phyloP scores from a whole-genome alignment of 2,797 vertebrate genomes.

The Babyrousa celebensis region DNA sequence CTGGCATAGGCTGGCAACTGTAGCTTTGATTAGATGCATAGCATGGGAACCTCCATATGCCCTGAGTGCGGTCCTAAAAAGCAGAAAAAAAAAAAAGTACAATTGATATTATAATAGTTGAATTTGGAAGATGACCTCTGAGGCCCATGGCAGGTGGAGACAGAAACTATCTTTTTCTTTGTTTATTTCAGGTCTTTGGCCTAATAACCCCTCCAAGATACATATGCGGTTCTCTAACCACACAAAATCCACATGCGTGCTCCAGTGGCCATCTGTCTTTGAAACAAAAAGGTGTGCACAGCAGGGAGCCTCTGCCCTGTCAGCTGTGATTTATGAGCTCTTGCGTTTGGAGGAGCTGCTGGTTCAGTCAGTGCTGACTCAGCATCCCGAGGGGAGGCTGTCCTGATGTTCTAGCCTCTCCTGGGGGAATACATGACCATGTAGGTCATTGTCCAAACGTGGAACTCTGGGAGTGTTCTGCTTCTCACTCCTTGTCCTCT shows the following conservation, averaged over 20 bases:
- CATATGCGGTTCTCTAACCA: background rate
- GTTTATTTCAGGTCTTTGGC: conserved; percentile 14
- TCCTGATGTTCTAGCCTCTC: background rate
- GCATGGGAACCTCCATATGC: too few species aligned
- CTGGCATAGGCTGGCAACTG: too few species aligned
- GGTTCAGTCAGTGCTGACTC: conserved; percentile 1
- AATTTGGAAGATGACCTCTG: background rate
- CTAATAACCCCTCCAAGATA: background rate
- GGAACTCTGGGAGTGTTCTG: background rate
- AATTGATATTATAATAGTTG: background rate
- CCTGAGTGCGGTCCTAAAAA: too few species aligned
- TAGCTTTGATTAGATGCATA: too few species aligned
- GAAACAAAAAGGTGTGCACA: background rate
- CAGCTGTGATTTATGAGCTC: conserved; percentile 61
- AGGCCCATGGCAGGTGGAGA: background rate
- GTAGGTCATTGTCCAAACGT: background rate
- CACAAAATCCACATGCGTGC: background rate
- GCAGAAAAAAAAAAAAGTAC: too few species aligned
- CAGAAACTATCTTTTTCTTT: background rate
- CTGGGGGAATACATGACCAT: background rate
- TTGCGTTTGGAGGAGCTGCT: background rate
- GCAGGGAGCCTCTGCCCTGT: background rate
- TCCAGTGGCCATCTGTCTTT: conserved; percentile 73
- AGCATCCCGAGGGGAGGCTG: background rate
- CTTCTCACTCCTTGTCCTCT: background rate